Evolutionary conservation across 2,888 invertebrate genomes (phyloP).

Genomic region (Strigamia transsilvanica): DNA sequence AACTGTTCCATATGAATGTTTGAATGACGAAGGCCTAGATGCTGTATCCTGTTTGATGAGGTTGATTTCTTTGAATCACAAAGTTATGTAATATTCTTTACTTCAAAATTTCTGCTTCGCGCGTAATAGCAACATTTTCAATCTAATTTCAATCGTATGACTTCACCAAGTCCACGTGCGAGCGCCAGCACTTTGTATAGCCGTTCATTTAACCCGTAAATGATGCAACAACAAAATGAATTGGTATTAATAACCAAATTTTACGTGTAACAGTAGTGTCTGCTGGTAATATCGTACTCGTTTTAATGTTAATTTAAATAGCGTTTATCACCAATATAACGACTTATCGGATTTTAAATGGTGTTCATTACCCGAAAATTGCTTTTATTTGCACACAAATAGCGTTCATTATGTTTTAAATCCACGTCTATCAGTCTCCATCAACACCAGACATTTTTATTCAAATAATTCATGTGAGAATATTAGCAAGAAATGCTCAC

Average conservation of each 20-base stretch:
- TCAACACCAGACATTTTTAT: too few relatives aligned
- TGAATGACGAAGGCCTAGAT: conserved; percentile 1
- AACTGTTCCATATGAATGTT: conserved; percentile 4
- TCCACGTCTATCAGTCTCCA: too few relatives aligned
- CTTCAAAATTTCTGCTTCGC: background rate
- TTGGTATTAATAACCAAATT: too few relatives aligned
- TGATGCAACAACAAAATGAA: too few relatives aligned
- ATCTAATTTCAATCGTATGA: too few relatives aligned
- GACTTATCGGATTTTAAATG: background rate
- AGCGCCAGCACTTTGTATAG: too few relatives aligned
- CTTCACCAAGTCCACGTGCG: too few relatives aligned
- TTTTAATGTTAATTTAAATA: background rate
- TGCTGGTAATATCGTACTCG: too few relatives aligned
- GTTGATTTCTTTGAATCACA: conserved; percentile 28
- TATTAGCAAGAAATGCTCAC: too few relatives aligned
- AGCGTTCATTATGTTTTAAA: background rate
- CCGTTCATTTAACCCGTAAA: too few relatives aligned
- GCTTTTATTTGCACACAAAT: background rate
- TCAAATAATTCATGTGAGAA: too few relatives aligned
- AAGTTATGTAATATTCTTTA: conserved; percentile 11
- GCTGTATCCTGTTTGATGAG: conserved; percentile 13
- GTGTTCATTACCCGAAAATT: background rate
- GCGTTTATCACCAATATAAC: background rate
- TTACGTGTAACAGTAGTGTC: too few relatives aligned
- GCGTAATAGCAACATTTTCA: background rate